Conservation (phyloP, 2,113 vertebrate genomes). For the Caracal caracal region DNA sequence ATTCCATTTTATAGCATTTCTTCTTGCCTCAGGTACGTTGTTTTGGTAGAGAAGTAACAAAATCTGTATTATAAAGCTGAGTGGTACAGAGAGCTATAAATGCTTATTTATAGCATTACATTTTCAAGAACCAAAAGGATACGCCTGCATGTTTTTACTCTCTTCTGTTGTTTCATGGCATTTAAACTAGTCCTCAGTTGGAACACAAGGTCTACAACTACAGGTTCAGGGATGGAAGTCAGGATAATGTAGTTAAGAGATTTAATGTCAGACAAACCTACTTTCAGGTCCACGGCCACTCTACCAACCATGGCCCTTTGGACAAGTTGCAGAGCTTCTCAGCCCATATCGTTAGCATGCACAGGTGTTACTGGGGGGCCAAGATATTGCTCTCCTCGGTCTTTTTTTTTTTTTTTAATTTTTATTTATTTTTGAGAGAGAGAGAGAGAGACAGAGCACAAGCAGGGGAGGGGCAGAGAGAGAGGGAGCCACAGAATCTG, state of each 20-base stretch:
- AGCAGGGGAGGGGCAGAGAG: too few species aligned
- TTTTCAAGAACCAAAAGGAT: background rate
- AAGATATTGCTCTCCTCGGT: fast-evolving
- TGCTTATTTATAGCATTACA: background rate
- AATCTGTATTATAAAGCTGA: background rate
- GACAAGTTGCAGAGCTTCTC: background rate
- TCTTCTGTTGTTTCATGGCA: background rate
- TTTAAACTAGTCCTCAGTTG: background rate
- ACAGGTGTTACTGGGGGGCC: fast-evolving
- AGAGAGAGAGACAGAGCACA: too few species aligned
- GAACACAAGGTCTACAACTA: background rate
- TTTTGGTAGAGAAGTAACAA: background rate
- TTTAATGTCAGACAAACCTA: background rate
- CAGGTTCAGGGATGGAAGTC: background rate
- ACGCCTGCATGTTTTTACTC: background rate
- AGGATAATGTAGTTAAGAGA: background rate
- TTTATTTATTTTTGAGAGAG: too few species aligned
- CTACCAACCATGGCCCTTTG: background rate
- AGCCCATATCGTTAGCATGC: background rate
- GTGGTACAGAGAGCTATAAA: background rate
- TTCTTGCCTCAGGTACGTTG: background rate
- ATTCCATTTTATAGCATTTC: background rate
- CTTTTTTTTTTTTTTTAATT: too few species aligned
- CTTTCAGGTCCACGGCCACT: background rate
- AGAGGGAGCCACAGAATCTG: too few species aligned